These are phyloP conservation scores for Brachymystax lenok DNA, from an alignment of 2,797 vertebrate species.

Conservation along the genomic window DNA sequence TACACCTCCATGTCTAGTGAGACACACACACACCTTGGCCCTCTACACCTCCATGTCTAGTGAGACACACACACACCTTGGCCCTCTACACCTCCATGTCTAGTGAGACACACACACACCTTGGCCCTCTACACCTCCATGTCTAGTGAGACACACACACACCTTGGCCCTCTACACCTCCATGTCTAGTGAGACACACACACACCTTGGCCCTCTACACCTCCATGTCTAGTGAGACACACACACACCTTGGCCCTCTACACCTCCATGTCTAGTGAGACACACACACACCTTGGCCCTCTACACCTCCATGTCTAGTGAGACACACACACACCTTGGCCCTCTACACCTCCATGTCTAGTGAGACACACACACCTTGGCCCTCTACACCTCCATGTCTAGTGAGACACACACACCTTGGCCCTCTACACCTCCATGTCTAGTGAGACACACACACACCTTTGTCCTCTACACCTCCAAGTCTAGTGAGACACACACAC, in stretches of 20 bases:
- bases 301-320: constrained; percentile 1
- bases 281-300: neutral
- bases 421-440: constrained; percentile 93
- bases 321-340: neutral
- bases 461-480: neutral
- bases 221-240: constrained; percentile 93
- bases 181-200: neutral
- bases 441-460: neutral
- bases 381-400: neutral
- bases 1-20: constrained; percentile 97
- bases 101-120: neutral
- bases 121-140: neutral
- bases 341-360: constrained; percentile 12
- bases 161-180: neutral
- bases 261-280: constrained; percentile 1
- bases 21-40: constrained; percentile 37
- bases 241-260: neutral
- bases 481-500: constrained; percentile 13
- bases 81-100: neutral
- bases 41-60: constrained; percentile 7
- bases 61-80: neutral
- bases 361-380: neutral
- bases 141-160: constrained; percentile 3
- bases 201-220: constrained; percentile 93
- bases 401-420: neutral